Conservation (phyloP, 1,140 invertebrate genomes). For the Pseudomyrmex concolor region DNA sequence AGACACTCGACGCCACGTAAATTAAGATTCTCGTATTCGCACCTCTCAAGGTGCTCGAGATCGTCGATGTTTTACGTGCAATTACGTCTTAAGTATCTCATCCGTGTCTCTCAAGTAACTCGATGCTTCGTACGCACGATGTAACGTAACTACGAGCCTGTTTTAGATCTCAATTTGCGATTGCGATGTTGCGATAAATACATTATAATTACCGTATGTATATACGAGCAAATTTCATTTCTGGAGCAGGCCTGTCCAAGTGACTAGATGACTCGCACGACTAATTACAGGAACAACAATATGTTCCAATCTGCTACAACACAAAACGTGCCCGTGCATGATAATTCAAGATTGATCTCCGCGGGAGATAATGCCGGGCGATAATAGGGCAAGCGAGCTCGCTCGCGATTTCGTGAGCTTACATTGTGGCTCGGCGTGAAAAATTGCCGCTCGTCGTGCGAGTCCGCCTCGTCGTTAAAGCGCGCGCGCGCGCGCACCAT, state of each 20-base stretch:
- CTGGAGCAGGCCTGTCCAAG: background rate
- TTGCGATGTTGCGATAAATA: background rate
- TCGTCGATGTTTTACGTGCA: slow-evolving; percentile 28
- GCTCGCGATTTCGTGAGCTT: slow-evolving; percentile 31
- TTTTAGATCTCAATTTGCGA: slow-evolving; percentile 11
- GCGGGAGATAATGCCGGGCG: slow-evolving; percentile 2
- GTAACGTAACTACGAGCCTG: slow-evolving; percentile 31
- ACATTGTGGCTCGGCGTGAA: slow-evolving; percentile 35
- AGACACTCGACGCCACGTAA: slow-evolving; percentile 16
- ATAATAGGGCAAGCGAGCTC: slow-evolving; percentile 15
- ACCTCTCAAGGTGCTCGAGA: slow-evolving; percentile 28
- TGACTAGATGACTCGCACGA: background rate
- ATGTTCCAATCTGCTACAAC: background rate
- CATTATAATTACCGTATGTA: no score
- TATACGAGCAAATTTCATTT: background rate
- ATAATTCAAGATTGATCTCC: slow-evolving; percentile 6
- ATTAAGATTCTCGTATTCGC: slow-evolving; percentile 51
- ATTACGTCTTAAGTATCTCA: slow-evolving; percentile 36
- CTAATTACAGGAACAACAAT: slow-evolving; percentile 11
- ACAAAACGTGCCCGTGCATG: background rate
- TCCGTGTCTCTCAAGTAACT: background rate
- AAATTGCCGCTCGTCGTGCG: slow-evolving; percentile 54
- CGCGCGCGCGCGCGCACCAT: background rate
- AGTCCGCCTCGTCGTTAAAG: slow-evolving; percentile 58
- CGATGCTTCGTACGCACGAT: slow-evolving; percentile 67